Conservation (phyloP, 2,797 vertebrate species). For the Pristis pectinata region DNA sequence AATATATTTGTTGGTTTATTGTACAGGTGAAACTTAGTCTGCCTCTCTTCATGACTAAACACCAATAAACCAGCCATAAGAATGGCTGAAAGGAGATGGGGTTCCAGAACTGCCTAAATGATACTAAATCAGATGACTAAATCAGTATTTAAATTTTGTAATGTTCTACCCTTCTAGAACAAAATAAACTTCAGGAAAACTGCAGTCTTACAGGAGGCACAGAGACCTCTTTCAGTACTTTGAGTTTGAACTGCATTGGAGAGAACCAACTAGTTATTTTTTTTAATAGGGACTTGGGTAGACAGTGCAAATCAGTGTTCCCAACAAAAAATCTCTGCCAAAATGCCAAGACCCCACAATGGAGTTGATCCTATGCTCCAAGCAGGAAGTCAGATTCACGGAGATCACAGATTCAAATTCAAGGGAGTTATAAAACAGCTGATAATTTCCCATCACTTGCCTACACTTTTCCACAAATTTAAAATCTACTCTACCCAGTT, state of each 20-base stretch:
- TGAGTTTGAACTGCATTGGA: background rate
- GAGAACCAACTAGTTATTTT: background rate
- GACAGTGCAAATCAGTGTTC: background rate
- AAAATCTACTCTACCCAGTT: too few relatives aligned
- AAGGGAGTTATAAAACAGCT: too few relatives aligned
- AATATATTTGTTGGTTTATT: background rate
- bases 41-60: background rate
- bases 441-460: too few relatives aligned
- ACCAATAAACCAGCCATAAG: background rate
- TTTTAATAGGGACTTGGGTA: background rate
- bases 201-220: background rate
- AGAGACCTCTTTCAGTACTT: background rate
- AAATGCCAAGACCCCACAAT: background rate
- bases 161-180: background rate
- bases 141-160: background rate
- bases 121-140: background rate
- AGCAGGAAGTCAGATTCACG: background rate
- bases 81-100: background rate
- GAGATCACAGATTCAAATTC: background rate
- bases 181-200: background rate
- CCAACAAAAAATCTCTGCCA: background rate
- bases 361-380: background rate
- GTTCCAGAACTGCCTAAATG: background rate
- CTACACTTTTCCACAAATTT: too few relatives aligned
- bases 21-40: background rate